These are phyloP conservation scores for Oncorhynchus tshawytscha DNA, from an alignment of 2,113 vertebrate genomes.

Conservation along the genomic window DNA sequence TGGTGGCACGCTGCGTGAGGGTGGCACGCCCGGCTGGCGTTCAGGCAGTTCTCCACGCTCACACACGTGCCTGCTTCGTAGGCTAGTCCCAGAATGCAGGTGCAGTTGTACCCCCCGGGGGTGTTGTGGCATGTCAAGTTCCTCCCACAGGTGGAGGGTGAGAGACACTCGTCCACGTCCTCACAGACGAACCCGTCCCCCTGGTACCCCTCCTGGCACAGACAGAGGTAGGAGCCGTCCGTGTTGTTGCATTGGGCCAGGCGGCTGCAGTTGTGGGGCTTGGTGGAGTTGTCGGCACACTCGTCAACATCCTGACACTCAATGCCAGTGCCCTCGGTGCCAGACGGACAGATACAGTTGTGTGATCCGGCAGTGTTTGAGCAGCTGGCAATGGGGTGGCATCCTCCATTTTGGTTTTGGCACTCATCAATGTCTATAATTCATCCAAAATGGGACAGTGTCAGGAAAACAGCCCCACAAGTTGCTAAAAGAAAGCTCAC, in stretches of 20 bases:
- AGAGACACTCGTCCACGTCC: constrained; percentile 76
- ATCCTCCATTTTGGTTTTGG: constrained; percentile 78
- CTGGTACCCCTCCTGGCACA: constrained; percentile 68
- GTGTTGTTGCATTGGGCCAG: constrained; percentile 71
- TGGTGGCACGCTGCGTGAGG: constrained; percentile 59
- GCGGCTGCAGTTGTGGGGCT: constrained; percentile 67
- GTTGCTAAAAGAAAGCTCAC: constrained; percentile 52
- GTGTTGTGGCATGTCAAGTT: constrained; percentile 74
- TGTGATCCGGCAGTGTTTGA: constrained; percentile 72
- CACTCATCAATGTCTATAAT: constrained; percentile 87
- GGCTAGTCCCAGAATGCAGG: constrained; percentile 58
- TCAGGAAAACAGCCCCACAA: constrained; percentile 69
- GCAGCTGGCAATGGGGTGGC: constrained; percentile 74
- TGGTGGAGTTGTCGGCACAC: constrained; percentile 61
- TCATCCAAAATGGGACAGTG: constrained; percentile 81
- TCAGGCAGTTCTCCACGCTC: constrained; percentile 59
- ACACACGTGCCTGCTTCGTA: constrained; percentile 69
- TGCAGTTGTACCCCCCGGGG: constrained; percentile 72
- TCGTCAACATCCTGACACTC: constrained; percentile 78
- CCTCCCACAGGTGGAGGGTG: constrained; percentile 49
- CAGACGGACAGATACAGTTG: constrained; percentile 71
- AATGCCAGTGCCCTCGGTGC: constrained; percentile 72
- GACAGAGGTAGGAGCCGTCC: constrained; percentile 71
- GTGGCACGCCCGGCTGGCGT: constrained; percentile 60
- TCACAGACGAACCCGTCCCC: constrained; percentile 72